Evolutionary conservation across 2,113 vertebrate genomes (phyloP).

Genomic region (Hystrix cristata): DNA sequence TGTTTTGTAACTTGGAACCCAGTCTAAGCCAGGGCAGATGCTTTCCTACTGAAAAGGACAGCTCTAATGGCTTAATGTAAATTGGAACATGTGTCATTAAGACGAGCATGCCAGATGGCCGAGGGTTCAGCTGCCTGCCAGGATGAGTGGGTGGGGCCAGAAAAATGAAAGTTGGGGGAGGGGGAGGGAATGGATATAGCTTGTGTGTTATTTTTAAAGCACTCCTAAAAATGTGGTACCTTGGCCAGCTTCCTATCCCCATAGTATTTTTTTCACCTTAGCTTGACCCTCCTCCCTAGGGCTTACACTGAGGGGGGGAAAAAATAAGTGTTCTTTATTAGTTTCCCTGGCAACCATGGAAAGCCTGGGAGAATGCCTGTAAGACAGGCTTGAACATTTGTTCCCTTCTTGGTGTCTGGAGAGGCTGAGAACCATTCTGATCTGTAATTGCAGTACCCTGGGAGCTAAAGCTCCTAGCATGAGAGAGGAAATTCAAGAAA

Average conservation of each 20-base stretch:
- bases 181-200: constrained; percentile 9
- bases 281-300: constrained; percentile 69
- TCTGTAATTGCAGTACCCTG: not conserved
- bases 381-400: not conserved
- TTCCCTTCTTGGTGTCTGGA: not conserved
- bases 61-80: constrained; percentile 74
- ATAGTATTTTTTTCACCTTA: constrained; percentile 44
- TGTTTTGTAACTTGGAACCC: not conserved
- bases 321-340: constrained; percentile 67
- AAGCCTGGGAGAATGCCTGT: constrained; percentile 55
- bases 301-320: constrained; percentile 7
- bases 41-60: constrained; percentile 43
- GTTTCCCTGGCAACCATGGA: constrained; percentile 68
- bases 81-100: constrained; percentile 75
- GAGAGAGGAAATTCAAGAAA: not conserved
- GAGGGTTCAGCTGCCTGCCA: constrained; percentile 76
- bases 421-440: not conserved
- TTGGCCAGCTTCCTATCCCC: constrained; percentile 58
- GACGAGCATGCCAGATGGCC: constrained; percentile 77
- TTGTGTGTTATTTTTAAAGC: constrained; percentile 77
- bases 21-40: not conserved
- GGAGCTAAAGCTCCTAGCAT: not conserved
- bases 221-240: constrained; percentile 51
- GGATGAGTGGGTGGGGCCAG: constrained; percentile 72
- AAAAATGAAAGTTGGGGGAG: constrained; percentile 67